phyloP scores from a whole-genome alignment of 2,888 invertebrate species.

The Drosophila koepferae region DNA sequence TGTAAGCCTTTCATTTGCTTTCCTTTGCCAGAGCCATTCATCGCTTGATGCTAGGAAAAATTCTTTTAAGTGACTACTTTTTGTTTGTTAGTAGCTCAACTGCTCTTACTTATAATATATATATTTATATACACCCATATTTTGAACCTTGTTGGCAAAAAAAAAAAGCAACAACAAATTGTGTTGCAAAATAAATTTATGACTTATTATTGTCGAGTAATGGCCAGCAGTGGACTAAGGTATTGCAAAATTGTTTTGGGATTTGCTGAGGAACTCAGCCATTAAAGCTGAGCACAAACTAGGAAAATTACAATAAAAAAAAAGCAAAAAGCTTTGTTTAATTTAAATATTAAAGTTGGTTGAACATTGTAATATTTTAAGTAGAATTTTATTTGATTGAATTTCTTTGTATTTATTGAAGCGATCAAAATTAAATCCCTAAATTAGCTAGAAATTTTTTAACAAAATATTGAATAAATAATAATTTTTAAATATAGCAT shows the following conservation, averaged over 20 bases:
- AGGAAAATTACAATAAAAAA: not conserved
- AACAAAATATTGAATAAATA: no score
- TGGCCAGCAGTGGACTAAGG: constrained; percentile 30
- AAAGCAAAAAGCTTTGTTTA: not conserved
- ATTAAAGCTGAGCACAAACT: constrained; percentile 9
- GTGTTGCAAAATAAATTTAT: constrained; percentile 69
- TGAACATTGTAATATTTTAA: not conserved
- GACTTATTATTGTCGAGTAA: constrained; percentile 64
- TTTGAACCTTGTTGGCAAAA: constrained; percentile 36
- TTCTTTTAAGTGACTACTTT: constrained; percentile 39
- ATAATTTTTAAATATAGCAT: no score
- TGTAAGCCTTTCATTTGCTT: constrained; percentile 64
- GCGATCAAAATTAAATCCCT: not conserved
- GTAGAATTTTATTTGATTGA: no score
- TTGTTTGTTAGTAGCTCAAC: constrained; percentile 50
- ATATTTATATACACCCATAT: constrained; percentile 28
- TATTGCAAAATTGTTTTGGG: constrained; percentile 38
- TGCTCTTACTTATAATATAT: constrained; percentile 14
- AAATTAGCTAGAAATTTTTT: not conserved
- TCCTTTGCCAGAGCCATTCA: constrained; percentile 2
- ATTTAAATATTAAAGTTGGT: not conserved
- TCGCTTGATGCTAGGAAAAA: not conserved
- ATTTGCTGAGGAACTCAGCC: constrained; percentile 31
- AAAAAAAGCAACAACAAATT: constrained; percentile 27
- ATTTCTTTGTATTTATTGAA: not conserved